These are phyloP conservation scores for Agrotis ipsilon DNA, from an alignment of 2,888 invertebrate genomes.

Conservation along the genomic window DNA sequence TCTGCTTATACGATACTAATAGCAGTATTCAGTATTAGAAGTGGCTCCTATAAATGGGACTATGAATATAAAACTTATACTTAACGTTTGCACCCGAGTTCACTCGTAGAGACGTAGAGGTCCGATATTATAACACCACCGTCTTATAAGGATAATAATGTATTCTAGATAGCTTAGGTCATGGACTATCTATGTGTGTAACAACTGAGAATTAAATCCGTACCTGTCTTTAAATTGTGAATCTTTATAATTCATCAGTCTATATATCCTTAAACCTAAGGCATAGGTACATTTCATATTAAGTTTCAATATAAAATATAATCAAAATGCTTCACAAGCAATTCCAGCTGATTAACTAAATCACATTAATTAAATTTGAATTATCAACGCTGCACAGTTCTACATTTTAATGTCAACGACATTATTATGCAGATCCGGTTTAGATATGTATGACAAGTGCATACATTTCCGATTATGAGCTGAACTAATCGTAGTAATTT, in stretches of 20 bases:
- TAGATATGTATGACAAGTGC: slow-evolving; percentile 54
- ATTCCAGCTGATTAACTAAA: slow-evolving; percentile 25
- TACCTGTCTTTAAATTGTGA: too few relatives aligned
- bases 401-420: slow-evolving; percentile 51
- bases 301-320: not conserved
- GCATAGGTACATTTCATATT: not conserved
- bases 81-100: not conserved
- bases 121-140: too few relatives aligned
- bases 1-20: slow-evolving; percentile 1
- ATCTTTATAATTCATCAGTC: too few relatives aligned
- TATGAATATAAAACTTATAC: not conserved
- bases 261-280: not conserved
- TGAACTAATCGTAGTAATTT: slow-evolving; percentile 48
- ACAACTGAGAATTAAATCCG: too few relatives aligned
- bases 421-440: slow-evolving; percentile 54
- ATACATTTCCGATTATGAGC: slow-evolving; percentile 52
- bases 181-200: not conserved
- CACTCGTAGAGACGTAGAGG: not conserved
- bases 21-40: not conserved
- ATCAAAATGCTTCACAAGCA: slow-evolving; percentile 13
- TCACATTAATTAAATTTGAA: slow-evolving; percentile 37
- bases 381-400: slow-evolving; percentile 37
- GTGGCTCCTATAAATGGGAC: slow-evolving; percentile 2
- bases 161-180: not conserved
- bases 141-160: not conserved